Evolutionary conservation across 1,140 invertebrate genomes (phyloP).

Genomic region (Drepana arcuata): DNA sequence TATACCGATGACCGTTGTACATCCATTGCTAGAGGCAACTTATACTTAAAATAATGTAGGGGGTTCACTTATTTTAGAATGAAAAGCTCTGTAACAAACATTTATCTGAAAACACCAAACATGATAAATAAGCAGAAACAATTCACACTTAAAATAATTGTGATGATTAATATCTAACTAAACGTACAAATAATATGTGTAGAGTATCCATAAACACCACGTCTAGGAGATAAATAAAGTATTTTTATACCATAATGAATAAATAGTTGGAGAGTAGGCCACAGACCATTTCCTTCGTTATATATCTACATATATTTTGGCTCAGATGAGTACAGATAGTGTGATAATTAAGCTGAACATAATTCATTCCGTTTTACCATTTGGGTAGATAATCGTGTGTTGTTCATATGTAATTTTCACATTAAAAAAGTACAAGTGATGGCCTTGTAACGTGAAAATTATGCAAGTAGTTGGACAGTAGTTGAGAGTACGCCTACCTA

Average conservation of each 20-base stretch:
- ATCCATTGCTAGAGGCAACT: no score
- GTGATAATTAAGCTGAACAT: conserved; percentile 29
- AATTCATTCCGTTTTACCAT: conserved; percentile 48
- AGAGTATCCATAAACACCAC: conserved; percentile 45
- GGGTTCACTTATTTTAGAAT: conserved; percentile 20
- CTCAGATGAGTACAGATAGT: conserved; percentile 5
- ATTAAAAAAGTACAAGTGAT: conserved; percentile 58
- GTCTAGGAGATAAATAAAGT: conserved; percentile 45
- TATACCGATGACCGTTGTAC: no score
- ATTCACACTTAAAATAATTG: conserved; percentile 32
- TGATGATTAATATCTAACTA: conserved; percentile 58
- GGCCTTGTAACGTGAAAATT: conserved; percentile 42
- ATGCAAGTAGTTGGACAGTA: conserved; percentile 21
- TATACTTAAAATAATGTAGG: conserved; percentile 36
- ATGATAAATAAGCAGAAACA: no score
- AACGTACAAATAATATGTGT: conserved; percentile 66
- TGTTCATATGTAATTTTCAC: conserved; percentile 27
- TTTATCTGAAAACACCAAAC: conserved; percentile 33
- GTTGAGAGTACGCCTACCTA: conserved; percentile 30
- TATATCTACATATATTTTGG: no score
- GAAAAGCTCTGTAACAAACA: conserved; percentile 15
- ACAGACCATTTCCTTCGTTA: conserved; percentile 29
- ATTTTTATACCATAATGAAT: conserved; percentile 61
- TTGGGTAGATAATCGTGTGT: conserved; percentile 21
- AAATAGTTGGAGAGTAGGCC: conserved; percentile 46